Percentiles rank a stretch among this genome's conserved stretches.
Conservation (phyloP, 2,797 vertebrate species). For the Cyclura pinguis region DNA sequence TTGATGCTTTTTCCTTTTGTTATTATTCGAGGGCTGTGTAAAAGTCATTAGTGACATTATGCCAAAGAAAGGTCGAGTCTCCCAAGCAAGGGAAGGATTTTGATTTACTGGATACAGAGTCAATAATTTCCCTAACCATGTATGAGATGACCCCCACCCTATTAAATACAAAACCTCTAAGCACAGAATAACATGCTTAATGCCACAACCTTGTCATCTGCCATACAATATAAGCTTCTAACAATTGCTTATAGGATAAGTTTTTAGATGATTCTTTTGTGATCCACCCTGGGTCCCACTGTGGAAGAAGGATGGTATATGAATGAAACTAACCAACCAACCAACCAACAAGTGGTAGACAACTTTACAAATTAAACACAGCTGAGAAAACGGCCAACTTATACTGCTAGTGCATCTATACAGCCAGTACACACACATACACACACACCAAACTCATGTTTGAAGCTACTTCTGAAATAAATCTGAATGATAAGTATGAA, state of each 20-base stretch:
- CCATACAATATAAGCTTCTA: not conserved
- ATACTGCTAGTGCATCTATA: not conserved
- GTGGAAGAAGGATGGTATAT: too few species aligned
- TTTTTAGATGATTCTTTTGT: too few species aligned
- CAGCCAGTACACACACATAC: too few species aligned
- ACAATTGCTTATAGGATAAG: not conserved
- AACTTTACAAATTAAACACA: not conserved
- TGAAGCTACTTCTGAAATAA: not conserved
- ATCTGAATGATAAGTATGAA: not conserved
- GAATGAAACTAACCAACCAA: too few species aligned
- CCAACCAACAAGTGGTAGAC: too few species aligned
- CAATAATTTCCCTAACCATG: conserved; percentile 65
- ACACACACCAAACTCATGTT: not conserved
- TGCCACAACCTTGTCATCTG: not conserved
- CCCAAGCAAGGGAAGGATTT: conserved; percentile 75
- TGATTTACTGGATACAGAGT: conserved; percentile 72
- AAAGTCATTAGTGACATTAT: conserved; percentile 77
- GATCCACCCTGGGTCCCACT: too few species aligned
- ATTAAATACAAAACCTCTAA: conserved; percentile 56
- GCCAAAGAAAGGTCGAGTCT: conserved; percentile 75
- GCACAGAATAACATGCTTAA: not conserved
- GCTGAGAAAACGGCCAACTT: not conserved
- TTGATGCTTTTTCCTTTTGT: conserved; percentile 74
- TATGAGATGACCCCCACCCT: conserved; percentile 49
- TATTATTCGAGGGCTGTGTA: conserved; percentile 72